Conservation (phyloP, 2,888 invertebrate species). For the Ennomos quercinarius region DNA sequence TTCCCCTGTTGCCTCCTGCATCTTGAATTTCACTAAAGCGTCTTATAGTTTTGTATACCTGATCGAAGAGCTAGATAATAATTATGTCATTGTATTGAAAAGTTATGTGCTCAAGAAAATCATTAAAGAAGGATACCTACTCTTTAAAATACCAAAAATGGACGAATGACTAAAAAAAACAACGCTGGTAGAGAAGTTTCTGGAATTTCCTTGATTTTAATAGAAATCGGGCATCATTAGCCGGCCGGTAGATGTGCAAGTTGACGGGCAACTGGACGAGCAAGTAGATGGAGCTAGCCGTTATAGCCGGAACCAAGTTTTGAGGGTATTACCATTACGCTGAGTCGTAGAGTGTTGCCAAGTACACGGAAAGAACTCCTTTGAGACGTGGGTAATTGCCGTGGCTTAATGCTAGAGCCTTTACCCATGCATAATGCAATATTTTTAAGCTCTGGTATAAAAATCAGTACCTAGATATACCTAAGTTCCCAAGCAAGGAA, state of each 20-base stretch:
- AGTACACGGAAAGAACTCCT: slow-evolving; percentile 20
- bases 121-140: not conserved
- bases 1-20: no score
- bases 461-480: no score
- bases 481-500: no score
- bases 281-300: slow-evolving; percentile 12
- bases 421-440: no score
- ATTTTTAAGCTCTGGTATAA: no score
- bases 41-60: no score
- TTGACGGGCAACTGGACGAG: slow-evolving; percentile 17
- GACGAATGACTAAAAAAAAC: not conserved
- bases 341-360: slow-evolving; percentile 24
- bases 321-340: slow-evolving; percentile 16
- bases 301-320: slow-evolving; percentile 23
- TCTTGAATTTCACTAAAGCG: no score
- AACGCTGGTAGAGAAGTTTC: no score
- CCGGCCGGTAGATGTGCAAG: slow-evolving; percentile 7
- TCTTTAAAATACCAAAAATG: slow-evolving; percentile 6
- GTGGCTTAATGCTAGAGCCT: slow-evolving; percentile 8
- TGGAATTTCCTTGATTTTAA: slow-evolving; percentile 15
- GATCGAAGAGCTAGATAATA: no score
- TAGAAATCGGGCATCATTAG: slow-evolving; percentile 28
- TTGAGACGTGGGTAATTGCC: slow-evolving; percentile 27
- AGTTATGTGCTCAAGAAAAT: no score
- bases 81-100: no score